Evolutionary conservation across 1,140 invertebrate species (phyloP).

Genomic region (Zaprionus ghesquierei): DNA sequence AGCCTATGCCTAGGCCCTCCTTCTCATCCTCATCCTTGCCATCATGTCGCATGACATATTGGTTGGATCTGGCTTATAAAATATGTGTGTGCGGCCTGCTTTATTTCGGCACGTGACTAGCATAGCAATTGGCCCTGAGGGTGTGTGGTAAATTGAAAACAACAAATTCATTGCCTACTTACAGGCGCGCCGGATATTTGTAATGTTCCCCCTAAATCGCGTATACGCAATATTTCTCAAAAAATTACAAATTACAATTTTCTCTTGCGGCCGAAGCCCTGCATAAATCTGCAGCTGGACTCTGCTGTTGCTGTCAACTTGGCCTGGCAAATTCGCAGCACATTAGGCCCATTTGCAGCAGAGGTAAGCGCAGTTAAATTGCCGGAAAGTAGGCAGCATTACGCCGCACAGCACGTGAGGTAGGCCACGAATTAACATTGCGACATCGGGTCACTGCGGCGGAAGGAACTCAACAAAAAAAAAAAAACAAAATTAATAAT

Average conservation of each 20-base stretch:
- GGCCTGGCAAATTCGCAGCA: background rate
- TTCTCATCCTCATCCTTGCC: background rate
- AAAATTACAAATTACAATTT: slow-evolving; percentile 2
- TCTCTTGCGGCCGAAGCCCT: background rate
- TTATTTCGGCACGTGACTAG: slow-evolving; percentile 67
- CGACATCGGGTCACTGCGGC: background rate
- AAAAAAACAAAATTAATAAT: too few species aligned
- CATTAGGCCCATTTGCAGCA: background rate
- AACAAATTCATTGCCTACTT: slow-evolving; percentile 71
- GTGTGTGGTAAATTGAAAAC: slow-evolving; percentile 70
- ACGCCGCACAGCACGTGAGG: slow-evolving; percentile 5
- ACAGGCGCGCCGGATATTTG: slow-evolving; percentile 40
- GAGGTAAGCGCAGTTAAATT: slow-evolving; percentile 4
- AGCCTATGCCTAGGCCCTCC: background rate
- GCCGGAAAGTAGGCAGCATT: slow-evolving; percentile 6
- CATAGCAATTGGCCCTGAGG: slow-evolving; percentile 52
- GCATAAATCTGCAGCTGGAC: background rate
- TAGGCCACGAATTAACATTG: slow-evolving; percentile 7
- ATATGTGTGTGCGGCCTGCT: slow-evolving; percentile 17
- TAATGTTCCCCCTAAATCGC: slow-evolving; percentile 7
- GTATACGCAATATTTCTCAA: background rate
- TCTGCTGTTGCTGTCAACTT: background rate
- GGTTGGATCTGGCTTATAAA: slow-evolving; percentile 27
- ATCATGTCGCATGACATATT: slow-evolving; percentile 43
- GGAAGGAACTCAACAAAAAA: too few species aligned